Evolutionary conservation across 2,797 vertebrate species (phyloP).

Genomic region (Bothrops alternatus): DNA sequence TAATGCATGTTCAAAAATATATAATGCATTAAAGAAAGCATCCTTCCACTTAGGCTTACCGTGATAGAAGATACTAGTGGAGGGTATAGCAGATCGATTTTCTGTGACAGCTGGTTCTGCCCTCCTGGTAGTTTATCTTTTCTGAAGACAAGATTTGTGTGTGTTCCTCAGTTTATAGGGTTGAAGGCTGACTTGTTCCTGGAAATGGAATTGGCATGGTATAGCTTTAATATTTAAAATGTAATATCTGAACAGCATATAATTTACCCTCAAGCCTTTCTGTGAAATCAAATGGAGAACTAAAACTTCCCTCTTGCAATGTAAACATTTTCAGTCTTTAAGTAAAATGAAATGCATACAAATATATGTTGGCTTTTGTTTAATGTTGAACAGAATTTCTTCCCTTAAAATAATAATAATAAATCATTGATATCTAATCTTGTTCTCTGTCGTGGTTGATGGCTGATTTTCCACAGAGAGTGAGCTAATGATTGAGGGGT

Average conservation of each 20-base stretch:
- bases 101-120: background rate
- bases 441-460: background rate
- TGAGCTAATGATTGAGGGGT: background rate
- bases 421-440: background rate
- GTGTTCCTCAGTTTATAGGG: background rate
- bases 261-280: background rate
- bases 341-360: background rate
- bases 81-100: background rate
- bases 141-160: background rate
- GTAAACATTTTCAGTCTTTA: background rate
- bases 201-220: background rate
- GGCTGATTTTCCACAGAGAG: background rate
- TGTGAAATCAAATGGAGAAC: background rate
- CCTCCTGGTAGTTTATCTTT: background rate
- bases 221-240: constrained; percentile 33
- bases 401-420: background rate
- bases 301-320: background rate
- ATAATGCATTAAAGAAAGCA: constrained; percentile 11
- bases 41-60: background rate
- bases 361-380: background rate
- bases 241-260: constrained; percentile 1
- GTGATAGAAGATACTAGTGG: background rate
- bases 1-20: constrained; percentile 21
- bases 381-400: background rate
- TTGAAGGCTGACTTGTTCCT: background rate